Conservation (phyloP, 1,140 invertebrate genomes). For the Andrena cerasifolii region DNA sequence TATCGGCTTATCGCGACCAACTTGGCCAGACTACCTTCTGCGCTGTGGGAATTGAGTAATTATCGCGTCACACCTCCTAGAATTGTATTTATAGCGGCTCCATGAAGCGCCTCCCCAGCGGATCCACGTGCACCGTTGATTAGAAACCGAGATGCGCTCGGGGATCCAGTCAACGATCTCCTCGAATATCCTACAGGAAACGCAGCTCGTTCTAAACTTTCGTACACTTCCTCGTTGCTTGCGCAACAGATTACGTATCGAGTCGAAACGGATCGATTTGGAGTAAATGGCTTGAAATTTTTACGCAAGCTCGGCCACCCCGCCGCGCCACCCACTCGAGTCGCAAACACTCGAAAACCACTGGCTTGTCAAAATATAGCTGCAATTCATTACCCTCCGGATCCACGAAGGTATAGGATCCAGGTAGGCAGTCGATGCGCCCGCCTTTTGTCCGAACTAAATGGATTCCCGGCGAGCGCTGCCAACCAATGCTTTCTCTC, state of each 20-base stretch:
- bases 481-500: not conserved
- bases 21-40: constrained; percentile 36
- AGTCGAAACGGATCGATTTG: too few species aligned
- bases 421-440: constrained; percentile 56
- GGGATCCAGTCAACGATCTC: too few species aligned
- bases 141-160: constrained; percentile 26
- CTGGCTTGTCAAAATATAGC: constrained; percentile 53
- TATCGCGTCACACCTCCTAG: constrained; percentile 66
- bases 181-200: too few species aligned
- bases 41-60: constrained; percentile 68
- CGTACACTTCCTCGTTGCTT: not conserved
- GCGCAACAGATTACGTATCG: too few species aligned
- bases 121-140: constrained; percentile 50
- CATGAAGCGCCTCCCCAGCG: constrained; percentile 44
- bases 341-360: not conserved
- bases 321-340: not conserved
- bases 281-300: too few species aligned
- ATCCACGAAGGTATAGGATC: not conserved
- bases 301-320: not conserved
- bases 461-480: constrained; percentile 24
- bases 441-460: constrained; percentile 27
- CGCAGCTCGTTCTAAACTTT: too few species aligned
- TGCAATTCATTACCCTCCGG: constrained; percentile 10
- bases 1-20: constrained; percentile 58
- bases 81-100: constrained; percentile 70